Conservation (phyloP, 2,113 vertebrate species). For the Xiphias gladius region DNA sequence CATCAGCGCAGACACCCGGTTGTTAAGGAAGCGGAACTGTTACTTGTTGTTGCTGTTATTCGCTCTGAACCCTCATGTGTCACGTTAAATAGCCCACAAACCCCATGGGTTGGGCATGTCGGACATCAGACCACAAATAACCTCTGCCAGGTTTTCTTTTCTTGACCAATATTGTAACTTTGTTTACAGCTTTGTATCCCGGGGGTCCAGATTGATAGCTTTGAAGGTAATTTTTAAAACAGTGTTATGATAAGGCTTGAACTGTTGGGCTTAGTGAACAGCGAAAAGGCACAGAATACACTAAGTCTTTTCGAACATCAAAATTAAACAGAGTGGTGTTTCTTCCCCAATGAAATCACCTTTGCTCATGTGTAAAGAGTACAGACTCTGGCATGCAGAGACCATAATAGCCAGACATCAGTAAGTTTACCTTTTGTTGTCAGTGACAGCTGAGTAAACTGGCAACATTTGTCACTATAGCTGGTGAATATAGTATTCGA, state of each 20-base stretch:
- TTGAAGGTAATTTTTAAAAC: neutral
- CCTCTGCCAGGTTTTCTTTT: neutral
- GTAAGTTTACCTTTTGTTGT: neutral
- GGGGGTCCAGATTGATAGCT: neutral
- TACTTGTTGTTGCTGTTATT: conserved; percentile 1
- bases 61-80: neutral
- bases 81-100: conserved; percentile 18
- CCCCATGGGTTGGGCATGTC: no score
- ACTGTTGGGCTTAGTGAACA: neutral
- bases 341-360: neutral
- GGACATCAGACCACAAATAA: conserved; percentile 18
- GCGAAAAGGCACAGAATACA: neutral
- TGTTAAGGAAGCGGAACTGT: neutral
- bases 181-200: neutral
- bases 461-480: neutral
- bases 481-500: neutral
- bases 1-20: conserved; percentile 31
- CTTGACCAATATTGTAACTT: neutral
- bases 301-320: neutral
- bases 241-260: neutral
- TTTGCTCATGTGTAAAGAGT: conserved; percentile 1
- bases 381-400: conserved; percentile 11
- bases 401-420: conserved; percentile 4
- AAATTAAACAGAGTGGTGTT: neutral
- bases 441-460: neutral